A percentile compares a stretch with the other conserved stretches of the same genome.
Conservation (phyloP, 2,888 invertebrate genomes). For the Neoaliturus tenellus region DNA sequence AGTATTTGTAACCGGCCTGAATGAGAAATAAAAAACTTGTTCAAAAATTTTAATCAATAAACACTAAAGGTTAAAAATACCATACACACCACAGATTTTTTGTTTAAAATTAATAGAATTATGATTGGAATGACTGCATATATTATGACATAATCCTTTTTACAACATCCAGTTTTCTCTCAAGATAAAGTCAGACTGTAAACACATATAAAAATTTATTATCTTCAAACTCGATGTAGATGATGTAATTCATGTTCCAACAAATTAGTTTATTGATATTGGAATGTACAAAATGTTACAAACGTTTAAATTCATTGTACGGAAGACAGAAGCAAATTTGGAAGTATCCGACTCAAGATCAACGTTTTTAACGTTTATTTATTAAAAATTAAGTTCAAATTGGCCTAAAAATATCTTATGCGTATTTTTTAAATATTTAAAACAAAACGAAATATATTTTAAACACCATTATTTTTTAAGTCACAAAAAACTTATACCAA, state of each 20-base stretch:
- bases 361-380: too few relatives aligned
- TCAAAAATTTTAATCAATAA: too few relatives aligned
- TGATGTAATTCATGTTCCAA: neutral
- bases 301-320: neutral
- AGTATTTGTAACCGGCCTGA: too few relatives aligned
- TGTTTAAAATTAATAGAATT: neutral
- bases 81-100: neutral
- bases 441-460: neutral
- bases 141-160: neutral
- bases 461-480: too few relatives aligned
- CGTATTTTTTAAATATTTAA: neutral
- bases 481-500: neutral
- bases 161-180: neutral
- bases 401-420: neutral
- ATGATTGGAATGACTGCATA: too few relatives aligned
- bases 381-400: too few relatives aligned
- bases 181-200: neutral
- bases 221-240: neutral
- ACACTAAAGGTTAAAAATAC: too few relatives aligned
- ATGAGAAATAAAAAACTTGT: too few relatives aligned
- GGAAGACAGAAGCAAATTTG: conserved; percentile 7
- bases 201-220: neutral
- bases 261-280: neutral
- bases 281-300: too few relatives aligned
- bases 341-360: neutral